These are phyloP conservation scores for Podilymbus podiceps DNA, from an alignment of 2,113 vertebrate genomes.

Conservation along the genomic window DNA sequence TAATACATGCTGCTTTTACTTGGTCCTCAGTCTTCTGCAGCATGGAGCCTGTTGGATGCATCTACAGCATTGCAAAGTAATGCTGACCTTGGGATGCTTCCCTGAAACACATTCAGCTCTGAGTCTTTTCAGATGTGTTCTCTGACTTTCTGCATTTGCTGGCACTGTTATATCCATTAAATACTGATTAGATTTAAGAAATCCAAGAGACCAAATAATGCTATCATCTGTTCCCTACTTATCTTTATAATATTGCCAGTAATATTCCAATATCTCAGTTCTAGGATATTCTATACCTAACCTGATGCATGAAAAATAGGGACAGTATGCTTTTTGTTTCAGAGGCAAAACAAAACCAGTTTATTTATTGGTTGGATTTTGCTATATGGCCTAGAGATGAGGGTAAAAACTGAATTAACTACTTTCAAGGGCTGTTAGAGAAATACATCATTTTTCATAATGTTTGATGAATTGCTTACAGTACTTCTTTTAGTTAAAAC, in stretches of 20 bases:
- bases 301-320: background rate
- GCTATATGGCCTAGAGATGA: constrained; percentile 14
- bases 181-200: constrained; percentile 52
- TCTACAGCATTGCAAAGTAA: background rate
- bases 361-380: constrained; percentile 30
- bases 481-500: constrained; percentile 57
- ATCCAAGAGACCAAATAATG: constrained; percentile 32
- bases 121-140: background rate
- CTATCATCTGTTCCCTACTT: constrained; percentile 32
- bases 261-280: constrained; percentile 14
- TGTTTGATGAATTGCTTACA: constrained; percentile 59
- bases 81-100: constrained; percentile 17
- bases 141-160: constrained; percentile 28
- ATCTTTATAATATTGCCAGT: constrained; percentile 34
- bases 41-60: background rate
- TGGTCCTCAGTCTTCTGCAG: background rate
- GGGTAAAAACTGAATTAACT: constrained; percentile 38
- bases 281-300: background rate
- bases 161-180: background rate
- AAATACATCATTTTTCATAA: constrained; percentile 54
- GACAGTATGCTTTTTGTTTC: background rate
- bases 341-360: background rate
- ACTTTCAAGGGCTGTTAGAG: constrained; percentile 33
- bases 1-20: background rate
- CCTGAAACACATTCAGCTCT: background rate